phyloP scores from a whole-genome alignment of 1,140 invertebrate genomes.

The Drosophila kohkoa region DNA sequence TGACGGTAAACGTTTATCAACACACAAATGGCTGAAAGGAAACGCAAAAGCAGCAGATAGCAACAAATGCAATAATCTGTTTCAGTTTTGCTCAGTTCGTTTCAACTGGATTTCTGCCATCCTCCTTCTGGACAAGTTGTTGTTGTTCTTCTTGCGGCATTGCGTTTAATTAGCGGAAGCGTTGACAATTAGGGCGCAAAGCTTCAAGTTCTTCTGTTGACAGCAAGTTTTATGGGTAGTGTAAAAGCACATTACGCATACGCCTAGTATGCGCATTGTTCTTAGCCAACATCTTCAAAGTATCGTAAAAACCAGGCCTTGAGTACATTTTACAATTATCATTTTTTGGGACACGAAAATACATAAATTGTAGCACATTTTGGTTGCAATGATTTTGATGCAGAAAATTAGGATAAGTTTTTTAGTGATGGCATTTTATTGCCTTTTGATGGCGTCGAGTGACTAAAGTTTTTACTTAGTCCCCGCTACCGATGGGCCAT shows the following conservation, averaged over 20 bases:
- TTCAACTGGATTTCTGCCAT: neutral
- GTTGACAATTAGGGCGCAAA: conserved; percentile 61
- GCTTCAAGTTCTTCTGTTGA: conserved; percentile 8
- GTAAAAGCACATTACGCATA: conserved; percentile 38
- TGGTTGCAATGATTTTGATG: conserved; percentile 17
- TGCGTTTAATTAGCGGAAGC: conserved; percentile 72
- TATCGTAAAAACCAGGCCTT: conserved; percentile 11
- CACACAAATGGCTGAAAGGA: conserved; percentile 48
- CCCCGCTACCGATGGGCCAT: conserved; percentile 39
- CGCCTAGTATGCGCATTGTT: conserved; percentile 22
- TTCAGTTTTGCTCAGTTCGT: conserved; percentile 26
- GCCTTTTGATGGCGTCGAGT: conserved; percentile 39
- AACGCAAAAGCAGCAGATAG: conserved; percentile 1
- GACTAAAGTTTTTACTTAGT: conserved; percentile 71
- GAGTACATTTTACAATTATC: conserved; percentile 23
- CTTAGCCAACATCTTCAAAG: neutral
- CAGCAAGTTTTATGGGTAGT: neutral
- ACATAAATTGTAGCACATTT: conserved; percentile 45
- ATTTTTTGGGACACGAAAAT: conserved; percentile 28
- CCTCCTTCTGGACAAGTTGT: conserved; percentile 5
- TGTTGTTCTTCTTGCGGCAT: neutral
- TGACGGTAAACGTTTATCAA: conserved; percentile 78
- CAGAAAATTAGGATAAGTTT: conserved; percentile 53
- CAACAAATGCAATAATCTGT: conserved; percentile 70
- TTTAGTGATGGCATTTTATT: conserved; percentile 43